Percentiles rank a stretch among this genome's conserved stretches.
phyloP scores from a whole-genome alignment of 2,888 invertebrate genomes.

The Xestia c-nigrum region DNA sequence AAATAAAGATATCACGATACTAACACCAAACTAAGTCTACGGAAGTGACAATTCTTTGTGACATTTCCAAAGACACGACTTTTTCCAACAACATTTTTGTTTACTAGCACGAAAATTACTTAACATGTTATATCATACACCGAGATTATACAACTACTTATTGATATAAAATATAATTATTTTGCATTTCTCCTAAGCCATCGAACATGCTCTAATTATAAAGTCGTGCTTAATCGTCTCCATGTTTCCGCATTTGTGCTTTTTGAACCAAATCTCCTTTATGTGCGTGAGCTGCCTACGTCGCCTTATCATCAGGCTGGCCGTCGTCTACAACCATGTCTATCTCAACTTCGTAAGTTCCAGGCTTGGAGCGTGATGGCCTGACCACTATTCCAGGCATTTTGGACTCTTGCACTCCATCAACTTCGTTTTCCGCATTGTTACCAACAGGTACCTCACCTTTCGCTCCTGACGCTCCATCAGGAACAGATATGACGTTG shows the following conservation, averaged over 20 bases:
- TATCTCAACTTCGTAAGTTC: conserved; percentile 85
- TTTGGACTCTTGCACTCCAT: conserved; percentile 84
- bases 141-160: conserved; percentile 30
- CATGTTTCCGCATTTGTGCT: conserved; percentile 13
- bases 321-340: conserved; percentile 86
- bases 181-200: conserved; percentile 32
- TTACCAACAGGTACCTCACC: conserved; percentile 73
- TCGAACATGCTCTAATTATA: conserved; percentile 24
- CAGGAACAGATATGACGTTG: conserved; percentile 74
- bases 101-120: conserved; percentile 11
- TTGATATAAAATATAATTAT: conserved; percentile 23
- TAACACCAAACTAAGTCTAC: conserved; percentile 34
- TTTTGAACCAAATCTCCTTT: conserved; percentile 9
- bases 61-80: conserved; percentile 14
- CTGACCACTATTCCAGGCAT: conserved; percentile 84
- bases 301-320: conserved; percentile 78
- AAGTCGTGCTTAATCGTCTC: conserved; percentile 24
- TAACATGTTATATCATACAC: conserved; percentile 30
- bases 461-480: conserved; percentile 50
- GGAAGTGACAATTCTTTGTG: conserved; percentile 28
- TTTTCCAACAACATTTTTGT: conserved; percentile 14
- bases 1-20: conserved; percentile 57
- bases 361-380: conserved; percentile 83
- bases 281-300: conserved; percentile 27
- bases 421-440: conserved; percentile 87